These are phyloP conservation scores for Hirudinaria manillensis DNA, from an alignment of 2,888 invertebrate genomes.

Conservation along the genomic window DNA sequence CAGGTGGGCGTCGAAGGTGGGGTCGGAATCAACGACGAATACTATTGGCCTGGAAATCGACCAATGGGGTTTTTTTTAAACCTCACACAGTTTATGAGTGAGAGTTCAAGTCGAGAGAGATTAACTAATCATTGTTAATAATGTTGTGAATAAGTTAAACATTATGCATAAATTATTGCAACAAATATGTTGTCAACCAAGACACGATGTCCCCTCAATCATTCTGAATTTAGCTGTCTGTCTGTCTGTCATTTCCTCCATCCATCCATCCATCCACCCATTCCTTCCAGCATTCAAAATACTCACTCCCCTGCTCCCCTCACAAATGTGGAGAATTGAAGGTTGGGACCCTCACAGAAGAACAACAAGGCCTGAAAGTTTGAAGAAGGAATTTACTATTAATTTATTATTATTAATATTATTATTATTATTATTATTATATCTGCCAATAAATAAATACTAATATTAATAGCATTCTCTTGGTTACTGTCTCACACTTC, in stretches of 20 bases:
- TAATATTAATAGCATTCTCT: too few relatives aligned
- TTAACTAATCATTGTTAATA: not conserved
- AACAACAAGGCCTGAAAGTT: constrained; percentile 61
- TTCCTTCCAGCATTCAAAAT: not conserved
- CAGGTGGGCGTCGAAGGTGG: constrained; percentile 72
- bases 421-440: too few relatives aligned
- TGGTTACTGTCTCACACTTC: too few relatives aligned
- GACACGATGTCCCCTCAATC: not conserved
- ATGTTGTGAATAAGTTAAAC: not conserved
- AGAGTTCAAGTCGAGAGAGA: not conserved
- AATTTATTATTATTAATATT: too few relatives aligned
- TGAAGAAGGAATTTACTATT: not conserved
- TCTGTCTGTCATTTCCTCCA: not conserved
- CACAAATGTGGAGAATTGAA: constrained; percentile 69
- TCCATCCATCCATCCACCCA: not conserved
- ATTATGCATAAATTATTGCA: not conserved
- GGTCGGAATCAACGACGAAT: constrained; percentile 67
- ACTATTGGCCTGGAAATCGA: constrained; percentile 64
- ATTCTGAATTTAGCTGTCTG: not conserved
- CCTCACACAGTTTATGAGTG: too few relatives aligned
- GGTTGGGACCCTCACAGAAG: constrained; percentile 70
- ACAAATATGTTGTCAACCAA: not conserved
- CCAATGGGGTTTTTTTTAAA: too few relatives aligned
- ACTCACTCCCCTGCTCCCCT: constrained; percentile 67
- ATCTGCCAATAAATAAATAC: too few relatives aligned